Base-by-base conservation (phyloP, 2,797 vertebrate genomes). In the Poecilia picta region DNA sequence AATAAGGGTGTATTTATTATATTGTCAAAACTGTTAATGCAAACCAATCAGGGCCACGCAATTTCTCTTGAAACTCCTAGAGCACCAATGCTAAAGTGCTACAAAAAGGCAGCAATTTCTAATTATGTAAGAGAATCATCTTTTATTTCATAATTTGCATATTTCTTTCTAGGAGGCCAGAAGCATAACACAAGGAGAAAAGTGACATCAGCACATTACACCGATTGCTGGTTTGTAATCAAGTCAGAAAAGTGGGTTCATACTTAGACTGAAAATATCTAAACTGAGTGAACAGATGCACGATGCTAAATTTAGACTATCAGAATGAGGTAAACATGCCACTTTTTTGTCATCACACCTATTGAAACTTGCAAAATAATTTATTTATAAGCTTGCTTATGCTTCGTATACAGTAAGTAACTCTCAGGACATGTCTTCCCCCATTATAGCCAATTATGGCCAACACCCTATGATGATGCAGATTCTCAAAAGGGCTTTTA, bases 101-200 rank as follows among this genome's bases (percentile, higher is more conserved):
- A 70, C 12, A 41, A 70, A 41, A 70, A 25, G 15, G 74, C 18
- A 53, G 57, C 11, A 46, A 25, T 43, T 75, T 5, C 28, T 45
- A 70, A 43, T n/a, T 25, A n/a, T 72, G 43, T 51, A 46, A 36
- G 49, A 74, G 33, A 81, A 68, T 76, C 76, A 41, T 51, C 36
- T 2, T 62, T 76, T 72, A 33, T 68, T 79, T 28, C 66, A 62
- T 76, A 23, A 78, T 85, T 89, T 79, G 59, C 6, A 10, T 79
- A 82, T 57, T 73, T 84, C 33, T 41, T 33, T 79, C 45, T 25
- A 51, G 43, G 68, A 75, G 39, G 49, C 31, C n/a, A 13, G 79
- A 43, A 57, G 62, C 53, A 68, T 55, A 31, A 45, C 41, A 28
- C 53, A 59, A 45, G 41, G 39, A 53, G 41, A 70, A 47, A 70